A percentile compares a stretch with the other conserved stretches of the same genome.
These are phyloP conservation scores for Drosophila cardini DNA, from an alignment of 1,140 invertebrate genomes.

Conservation along the genomic window DNA sequence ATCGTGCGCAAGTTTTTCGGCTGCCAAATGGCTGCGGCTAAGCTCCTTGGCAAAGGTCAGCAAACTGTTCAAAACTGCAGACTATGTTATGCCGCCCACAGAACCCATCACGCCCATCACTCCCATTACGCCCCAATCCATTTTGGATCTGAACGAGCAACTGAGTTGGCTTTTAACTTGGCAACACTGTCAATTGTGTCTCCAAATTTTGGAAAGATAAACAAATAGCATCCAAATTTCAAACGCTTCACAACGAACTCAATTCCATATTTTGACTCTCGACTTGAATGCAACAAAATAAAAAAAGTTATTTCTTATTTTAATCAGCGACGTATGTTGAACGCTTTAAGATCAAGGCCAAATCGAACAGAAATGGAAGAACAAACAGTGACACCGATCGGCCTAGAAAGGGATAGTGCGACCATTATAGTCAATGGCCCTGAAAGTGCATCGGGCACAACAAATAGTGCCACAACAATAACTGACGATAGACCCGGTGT, in stretches of 20 bases:
- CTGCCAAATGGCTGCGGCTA: slow-evolving; percentile 72
- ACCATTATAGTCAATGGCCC: background rate
- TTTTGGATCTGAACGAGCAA: background rate
- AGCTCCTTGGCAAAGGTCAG: slow-evolving; percentile 62
- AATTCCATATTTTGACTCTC: background rate
- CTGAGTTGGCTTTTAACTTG: slow-evolving; percentile 22
- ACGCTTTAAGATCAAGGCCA: background rate
- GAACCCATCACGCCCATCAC: background rate
- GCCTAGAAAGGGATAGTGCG: background rate
- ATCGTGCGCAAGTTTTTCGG: slow-evolving; percentile 76
- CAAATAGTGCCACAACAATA: background rate
- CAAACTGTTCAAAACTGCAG: slow-evolving; percentile 44
- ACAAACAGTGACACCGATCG: slow-evolving; percentile 19
- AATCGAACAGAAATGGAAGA: slow-evolving; percentile 19
- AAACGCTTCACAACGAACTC: slow-evolving; percentile 2
- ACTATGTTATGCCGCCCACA: background rate
- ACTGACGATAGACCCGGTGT: slow-evolving; percentile 14
- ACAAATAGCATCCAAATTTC: slow-evolving; percentile 33
- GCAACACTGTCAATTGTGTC: background rate
- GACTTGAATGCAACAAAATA: background rate
- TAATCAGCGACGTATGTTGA: background rate
- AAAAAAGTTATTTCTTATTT: background rate
- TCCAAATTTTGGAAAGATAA: background rate
- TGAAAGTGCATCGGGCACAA: background rate
- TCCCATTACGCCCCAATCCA: background rate